These are phyloP conservation scores for Tetramorium parvispinum DNA, from an alignment of 1,140 invertebrate genomes.

Conservation along the genomic window DNA sequence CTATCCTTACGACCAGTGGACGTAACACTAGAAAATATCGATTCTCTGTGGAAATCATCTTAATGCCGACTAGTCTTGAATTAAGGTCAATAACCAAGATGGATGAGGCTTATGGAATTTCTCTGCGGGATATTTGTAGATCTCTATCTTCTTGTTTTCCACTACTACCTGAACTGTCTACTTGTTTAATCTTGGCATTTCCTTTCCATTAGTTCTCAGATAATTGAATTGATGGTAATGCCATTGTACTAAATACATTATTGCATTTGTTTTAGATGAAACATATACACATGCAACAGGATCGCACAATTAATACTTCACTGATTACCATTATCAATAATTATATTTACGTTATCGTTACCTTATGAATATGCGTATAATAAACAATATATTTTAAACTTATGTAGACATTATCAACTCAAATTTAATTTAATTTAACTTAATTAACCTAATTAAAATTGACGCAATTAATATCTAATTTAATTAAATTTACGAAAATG, in stretches of 20 bases:
- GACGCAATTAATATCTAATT: neutral
- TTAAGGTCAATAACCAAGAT: conserved; percentile 52
- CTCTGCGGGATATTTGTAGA: conserved; percentile 21
- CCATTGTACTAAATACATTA: conserved; percentile 21
- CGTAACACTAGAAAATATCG: conserved; percentile 23
- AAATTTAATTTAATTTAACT: conserved; percentile 15
- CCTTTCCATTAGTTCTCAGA: conserved; percentile 2
- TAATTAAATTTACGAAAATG: conserved; percentile 7
- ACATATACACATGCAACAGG: neutral
- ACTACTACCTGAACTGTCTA: neutral
- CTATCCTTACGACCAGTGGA: conserved; percentile 9
- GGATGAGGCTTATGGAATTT: conserved; percentile 19
- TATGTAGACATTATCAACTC: neutral
- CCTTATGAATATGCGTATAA: neutral
- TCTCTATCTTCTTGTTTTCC: conserved; percentile 4
- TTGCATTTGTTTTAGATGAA: neutral
- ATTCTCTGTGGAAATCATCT: conserved; percentile 51
- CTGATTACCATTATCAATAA: neutral
- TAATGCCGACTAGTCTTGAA: conserved; percentile 23
- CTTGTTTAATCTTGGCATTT: conserved; percentile 37
- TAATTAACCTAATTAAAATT: conserved; percentile 5
- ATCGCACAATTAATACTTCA: neutral
- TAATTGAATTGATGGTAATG: conserved; percentile 2
- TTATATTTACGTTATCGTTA: conserved; percentile 4
- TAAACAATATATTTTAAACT: neutral